Evolutionary conservation across 2,888 invertebrate genomes (phyloP).

Genomic region (Tenthredo scrophulariae): DNA sequence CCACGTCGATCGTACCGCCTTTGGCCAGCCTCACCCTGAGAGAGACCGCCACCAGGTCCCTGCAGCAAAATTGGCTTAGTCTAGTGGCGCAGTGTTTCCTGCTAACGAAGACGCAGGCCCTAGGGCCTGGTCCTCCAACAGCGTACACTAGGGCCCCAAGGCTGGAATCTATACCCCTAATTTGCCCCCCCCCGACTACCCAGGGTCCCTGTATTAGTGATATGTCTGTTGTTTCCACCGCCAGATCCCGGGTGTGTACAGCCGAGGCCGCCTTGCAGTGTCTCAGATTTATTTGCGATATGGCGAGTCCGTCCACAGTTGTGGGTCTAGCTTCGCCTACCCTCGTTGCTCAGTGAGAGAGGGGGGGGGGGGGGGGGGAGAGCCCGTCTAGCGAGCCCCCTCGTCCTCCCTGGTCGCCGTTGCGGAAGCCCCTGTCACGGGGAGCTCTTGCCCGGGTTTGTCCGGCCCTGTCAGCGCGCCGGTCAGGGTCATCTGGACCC

Average conservation of each 20-base stretch:
- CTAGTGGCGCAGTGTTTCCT: not conserved
- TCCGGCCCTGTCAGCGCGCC: not conserved
- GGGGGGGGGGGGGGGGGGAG: too few species aligned
- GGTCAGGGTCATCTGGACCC: not conserved
- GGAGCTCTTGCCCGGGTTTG: too few species aligned
- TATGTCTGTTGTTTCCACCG: slow-evolving; percentile 50
- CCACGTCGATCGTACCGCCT: not conserved
- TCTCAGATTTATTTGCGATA: too few species aligned
- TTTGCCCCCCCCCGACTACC: not conserved
- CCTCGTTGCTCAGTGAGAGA: too few species aligned
- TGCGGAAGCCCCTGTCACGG: too few species aligned
- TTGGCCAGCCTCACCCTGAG: too few species aligned
- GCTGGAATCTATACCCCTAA: not conserved
- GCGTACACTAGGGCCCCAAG: not conserved
- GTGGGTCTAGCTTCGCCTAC: too few species aligned
- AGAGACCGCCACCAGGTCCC: not conserved
- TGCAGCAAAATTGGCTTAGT: not conserved
- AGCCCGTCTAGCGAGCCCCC: too few species aligned
- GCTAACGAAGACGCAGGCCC: not conserved
- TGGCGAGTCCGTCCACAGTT: too few species aligned
- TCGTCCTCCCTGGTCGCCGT: slow-evolving; percentile 18
- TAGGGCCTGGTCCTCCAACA: not conserved
- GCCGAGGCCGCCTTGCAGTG: slow-evolving; percentile 56
- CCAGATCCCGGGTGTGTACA: slow-evolving; percentile 40
- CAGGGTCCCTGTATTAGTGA: not conserved